Evolutionary conservation across 2,113 vertebrate species (phyloP).

Genomic region (Hippopotamus amphibius): DNA sequence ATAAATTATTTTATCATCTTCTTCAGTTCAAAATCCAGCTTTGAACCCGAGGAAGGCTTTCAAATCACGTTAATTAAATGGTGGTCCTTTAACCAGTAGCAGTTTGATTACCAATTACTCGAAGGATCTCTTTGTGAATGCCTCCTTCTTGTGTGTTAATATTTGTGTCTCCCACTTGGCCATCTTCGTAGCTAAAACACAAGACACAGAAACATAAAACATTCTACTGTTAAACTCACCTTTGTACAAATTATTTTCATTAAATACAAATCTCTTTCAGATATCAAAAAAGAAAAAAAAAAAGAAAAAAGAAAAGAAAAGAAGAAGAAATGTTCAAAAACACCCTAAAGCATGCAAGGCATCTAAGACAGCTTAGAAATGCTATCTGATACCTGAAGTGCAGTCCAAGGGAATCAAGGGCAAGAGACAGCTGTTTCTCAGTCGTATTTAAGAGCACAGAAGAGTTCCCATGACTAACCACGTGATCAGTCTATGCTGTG

Average conservation of each 20-base stretch:
- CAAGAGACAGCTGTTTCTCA: not conserved
- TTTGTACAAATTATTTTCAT: too few relatives aligned
- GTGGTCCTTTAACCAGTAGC: slow-evolving; percentile 92
- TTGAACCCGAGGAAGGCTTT: slow-evolving; percentile 89
- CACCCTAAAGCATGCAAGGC: not conserved
- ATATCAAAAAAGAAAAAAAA: too few relatives aligned
- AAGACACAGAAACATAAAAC: slow-evolving; percentile 75
- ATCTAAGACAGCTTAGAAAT: not conserved
- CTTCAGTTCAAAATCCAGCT: slow-evolving; percentile 94
- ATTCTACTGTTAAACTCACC: not conserved
- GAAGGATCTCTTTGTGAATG: slow-evolving; percentile 94
- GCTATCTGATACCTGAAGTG: too few relatives aligned
- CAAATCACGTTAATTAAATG: slow-evolving; percentile 80
- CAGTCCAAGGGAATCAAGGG: not conserved
- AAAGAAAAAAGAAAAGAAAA: too few relatives aligned
- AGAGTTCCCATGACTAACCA: not conserved
- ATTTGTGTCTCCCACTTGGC: slow-evolving; percentile 94
- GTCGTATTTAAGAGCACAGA: not conserved
- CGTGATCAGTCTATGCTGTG: fast-evolving
- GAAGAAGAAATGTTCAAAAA: not conserved
- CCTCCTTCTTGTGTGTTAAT: slow-evolving; percentile 94
- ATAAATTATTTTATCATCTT: slow-evolving; percentile 87
- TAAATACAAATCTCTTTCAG: too few relatives aligned
- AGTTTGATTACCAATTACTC: slow-evolving; percentile 95
- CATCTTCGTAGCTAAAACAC: slow-evolving; percentile 92